A percentile compares a stretch with the other conserved stretches of the same genome.
phyloP scores from a whole-genome alignment of 2,113 vertebrate genomes.

The Columba janthina region DNA sequence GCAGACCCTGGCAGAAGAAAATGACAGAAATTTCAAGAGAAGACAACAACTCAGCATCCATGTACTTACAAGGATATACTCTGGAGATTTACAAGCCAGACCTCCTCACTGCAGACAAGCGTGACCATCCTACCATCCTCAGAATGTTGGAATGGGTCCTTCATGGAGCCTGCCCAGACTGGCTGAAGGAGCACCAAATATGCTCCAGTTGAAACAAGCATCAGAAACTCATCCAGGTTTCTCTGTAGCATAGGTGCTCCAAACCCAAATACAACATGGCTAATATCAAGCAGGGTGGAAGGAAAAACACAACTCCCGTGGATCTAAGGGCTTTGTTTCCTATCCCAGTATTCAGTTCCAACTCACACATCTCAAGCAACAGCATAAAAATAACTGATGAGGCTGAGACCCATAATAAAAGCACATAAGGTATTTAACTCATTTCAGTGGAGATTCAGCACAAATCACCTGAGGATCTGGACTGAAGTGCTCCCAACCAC shows the following conservation, averaged over 20 bases:
- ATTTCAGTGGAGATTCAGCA: neutral
- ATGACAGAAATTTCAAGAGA: neutral
- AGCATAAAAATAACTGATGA: neutral
- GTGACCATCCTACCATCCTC: neutral
- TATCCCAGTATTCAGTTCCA: neutral
- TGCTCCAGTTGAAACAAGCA: neutral
- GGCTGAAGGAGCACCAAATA: neutral
- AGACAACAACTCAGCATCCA: neutral
- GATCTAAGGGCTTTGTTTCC: neutral
- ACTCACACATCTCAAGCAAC: neutral
- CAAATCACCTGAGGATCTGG: neutral
- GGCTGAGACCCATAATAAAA: neutral
- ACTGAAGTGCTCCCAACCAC: neutral
- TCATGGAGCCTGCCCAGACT: neutral
- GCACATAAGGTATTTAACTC: neutral
- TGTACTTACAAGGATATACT: neutral
- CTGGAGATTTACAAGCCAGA: neutral
- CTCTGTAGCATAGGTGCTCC: neutral
- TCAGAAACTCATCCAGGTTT: neutral
- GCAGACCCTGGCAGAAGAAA: neutral
- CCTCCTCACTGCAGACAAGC: accelerated
- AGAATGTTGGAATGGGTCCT: neutral
- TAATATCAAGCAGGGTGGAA: neutral
- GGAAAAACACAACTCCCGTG: accelerated
- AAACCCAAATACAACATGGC: neutral